Conservation (phyloP, 2,113 vertebrate genomes). For the Hystrix cristata region DNA sequence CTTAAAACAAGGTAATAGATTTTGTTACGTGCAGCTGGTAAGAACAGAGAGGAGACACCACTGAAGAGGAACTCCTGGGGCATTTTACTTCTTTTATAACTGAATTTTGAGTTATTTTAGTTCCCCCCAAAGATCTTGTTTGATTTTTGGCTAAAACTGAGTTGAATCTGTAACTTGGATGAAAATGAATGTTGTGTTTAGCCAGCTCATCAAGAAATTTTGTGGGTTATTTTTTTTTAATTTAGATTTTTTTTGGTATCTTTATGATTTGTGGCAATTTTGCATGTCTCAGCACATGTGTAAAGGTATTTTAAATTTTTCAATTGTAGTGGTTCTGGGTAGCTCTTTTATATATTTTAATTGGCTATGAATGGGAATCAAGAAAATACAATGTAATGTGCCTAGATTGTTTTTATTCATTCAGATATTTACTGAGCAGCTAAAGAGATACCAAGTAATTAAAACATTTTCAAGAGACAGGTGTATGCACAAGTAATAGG, state of each 20-base stretch:
- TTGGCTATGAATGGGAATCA: not conserved
- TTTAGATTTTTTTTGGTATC: not conserved
- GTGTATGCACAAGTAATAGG: slow-evolving; percentile 13
- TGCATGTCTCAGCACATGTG: not conserved
- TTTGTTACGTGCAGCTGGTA: not conserved
- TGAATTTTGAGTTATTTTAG: not conserved
- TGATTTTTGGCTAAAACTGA: slow-evolving; percentile 9
- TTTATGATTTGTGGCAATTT: not conserved
- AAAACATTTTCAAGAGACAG: slow-evolving; percentile 42
- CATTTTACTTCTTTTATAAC: not conserved
- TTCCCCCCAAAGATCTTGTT: not conserved
- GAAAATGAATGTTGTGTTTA: not conserved
- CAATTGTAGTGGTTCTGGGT: not conserved
- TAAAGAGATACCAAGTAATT: slow-evolving; percentile 68
- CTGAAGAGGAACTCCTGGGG: not conserved
- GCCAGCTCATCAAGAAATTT: not conserved
- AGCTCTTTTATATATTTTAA: not conserved
- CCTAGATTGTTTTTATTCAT: not conserved
- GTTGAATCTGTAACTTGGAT: slow-evolving; percentile 4
- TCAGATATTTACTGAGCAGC: slow-evolving; percentile 75
- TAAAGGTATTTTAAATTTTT: not conserved
- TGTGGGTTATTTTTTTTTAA: not conserved
- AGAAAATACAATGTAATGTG: not conserved
- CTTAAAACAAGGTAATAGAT: not conserved
- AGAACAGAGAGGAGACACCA: not conserved